Evolutionary conservation across 2,113 vertebrate genomes (phyloP).

Genomic region (Tychaedon coryphoeus): DNA sequence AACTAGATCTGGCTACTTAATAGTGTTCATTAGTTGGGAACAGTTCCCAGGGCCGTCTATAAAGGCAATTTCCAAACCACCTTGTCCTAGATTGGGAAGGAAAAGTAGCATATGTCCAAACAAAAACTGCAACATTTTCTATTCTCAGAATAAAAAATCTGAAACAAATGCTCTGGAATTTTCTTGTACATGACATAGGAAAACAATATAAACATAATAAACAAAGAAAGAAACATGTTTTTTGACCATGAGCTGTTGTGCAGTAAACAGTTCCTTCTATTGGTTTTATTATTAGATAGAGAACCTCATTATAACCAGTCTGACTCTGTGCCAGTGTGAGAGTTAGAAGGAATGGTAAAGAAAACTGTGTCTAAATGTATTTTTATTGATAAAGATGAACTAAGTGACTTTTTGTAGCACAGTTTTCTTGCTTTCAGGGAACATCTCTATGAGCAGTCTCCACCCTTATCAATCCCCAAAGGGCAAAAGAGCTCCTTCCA

Average conservation of each 20-base stretch:
- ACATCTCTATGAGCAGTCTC: neutral
- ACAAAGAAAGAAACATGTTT: neutral
- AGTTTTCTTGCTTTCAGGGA: neutral
- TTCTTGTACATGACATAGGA: neutral
- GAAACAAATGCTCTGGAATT: neutral
- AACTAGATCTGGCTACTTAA: slow-evolving; percentile 13
- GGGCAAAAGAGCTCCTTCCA: neutral
- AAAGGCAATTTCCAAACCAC: neutral
- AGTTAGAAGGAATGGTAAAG: neutral
- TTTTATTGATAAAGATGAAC: neutral
- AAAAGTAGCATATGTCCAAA: neutral
- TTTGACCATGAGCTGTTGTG: neutral
- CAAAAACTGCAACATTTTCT: neutral
- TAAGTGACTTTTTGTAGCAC: neutral
- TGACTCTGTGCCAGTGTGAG: neutral
- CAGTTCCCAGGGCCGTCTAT: neutral
- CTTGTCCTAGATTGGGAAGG: neutral
- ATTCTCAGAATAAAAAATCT: neutral
- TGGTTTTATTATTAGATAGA: neutral
- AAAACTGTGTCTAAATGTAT: neutral
- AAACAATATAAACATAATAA: neutral
- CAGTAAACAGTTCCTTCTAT: neutral
- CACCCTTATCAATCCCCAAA: neutral
- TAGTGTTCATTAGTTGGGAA: neutral
- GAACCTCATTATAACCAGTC: neutral